phyloP scores from a whole-genome alignment of 2,113 vertebrate species.

The Strix uralensis region DNA sequence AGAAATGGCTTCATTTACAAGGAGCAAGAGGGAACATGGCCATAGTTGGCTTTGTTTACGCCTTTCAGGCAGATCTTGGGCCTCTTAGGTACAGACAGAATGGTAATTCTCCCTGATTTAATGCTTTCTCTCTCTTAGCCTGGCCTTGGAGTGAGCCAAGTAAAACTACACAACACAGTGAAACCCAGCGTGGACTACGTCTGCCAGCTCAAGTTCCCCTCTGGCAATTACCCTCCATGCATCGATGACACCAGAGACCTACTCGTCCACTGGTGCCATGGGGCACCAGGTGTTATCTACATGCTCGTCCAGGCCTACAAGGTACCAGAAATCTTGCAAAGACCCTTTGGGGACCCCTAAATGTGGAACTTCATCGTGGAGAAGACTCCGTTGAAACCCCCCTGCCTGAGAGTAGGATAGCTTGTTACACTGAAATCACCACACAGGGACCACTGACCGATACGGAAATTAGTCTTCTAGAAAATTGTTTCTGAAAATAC shows the following conservation, averaged over 20 bases:
- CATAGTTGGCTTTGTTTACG: not conserved
- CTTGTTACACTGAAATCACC: not conserved
- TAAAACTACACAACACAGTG: conserved; percentile 78
- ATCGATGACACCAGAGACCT: conserved; percentile 87
- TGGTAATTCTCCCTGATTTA: not conserved
- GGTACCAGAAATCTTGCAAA: conserved; percentile 67
- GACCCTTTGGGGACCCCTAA: not conserved
- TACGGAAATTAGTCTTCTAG: not conserved
- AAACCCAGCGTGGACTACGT: conserved; percentile 92
- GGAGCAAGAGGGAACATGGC: not conserved
- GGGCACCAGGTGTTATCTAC: conserved; percentile 91
- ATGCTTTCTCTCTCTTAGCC: conserved; percentile 55
- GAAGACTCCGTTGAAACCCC: not conserved
- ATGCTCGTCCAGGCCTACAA: conserved; percentile 94
- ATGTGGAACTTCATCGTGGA: not conserved
- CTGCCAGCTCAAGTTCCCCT: conserved; percentile 85
- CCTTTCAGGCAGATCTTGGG: not conserved
- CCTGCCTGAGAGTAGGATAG: not conserved
- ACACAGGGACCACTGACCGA: not conserved
- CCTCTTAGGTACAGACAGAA: not conserved
- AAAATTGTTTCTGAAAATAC: not conserved
- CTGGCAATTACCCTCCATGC: conserved; percentile 92
- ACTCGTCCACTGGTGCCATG: conserved; percentile 96
- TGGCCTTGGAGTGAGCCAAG: conserved; percentile 73
- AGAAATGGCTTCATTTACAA: not conserved